These are phyloP conservation scores for Arion vulgaris DNA, from an alignment of 1,140 invertebrate genomes.

Conservation along the genomic window DNA sequence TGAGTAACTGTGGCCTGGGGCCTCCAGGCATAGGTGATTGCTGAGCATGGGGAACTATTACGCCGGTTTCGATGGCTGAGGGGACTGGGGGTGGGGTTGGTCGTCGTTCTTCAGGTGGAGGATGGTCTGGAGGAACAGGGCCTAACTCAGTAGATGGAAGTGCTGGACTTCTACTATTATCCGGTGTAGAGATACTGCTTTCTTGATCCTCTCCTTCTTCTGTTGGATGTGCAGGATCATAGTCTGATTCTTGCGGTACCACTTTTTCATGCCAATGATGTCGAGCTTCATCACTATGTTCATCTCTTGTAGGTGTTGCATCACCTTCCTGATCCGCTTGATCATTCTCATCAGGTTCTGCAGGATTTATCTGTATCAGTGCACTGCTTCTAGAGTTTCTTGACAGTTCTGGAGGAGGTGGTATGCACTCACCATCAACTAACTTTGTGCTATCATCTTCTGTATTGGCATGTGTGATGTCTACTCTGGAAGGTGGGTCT, in stretches of 20 bases:
- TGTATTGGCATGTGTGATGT: conserved; percentile 35
- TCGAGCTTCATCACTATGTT: conserved; percentile 9
- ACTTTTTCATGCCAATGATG: not conserved
- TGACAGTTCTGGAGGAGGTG: conserved; percentile 30
- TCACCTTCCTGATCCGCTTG: conserved; percentile 28
- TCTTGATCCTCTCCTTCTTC: conserved; percentile 32
- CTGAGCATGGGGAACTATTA: conserved; percentile 1
- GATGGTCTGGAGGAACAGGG: conserved; percentile 35
- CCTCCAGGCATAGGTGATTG: not conserved
- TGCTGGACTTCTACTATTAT: not conserved
- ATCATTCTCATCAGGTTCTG: not conserved
- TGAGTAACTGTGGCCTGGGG: not conserved
- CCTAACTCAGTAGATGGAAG: not conserved
- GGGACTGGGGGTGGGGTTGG: conserved; percentile 27
- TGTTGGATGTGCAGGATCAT: conserved; percentile 40
- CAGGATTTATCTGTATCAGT: conserved; percentile 36
- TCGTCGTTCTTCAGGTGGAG: conserved; percentile 23
- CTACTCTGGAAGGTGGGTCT: conserved; percentile 38
- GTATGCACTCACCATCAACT: conserved; percentile 33
- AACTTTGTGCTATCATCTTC: conserved; percentile 36
- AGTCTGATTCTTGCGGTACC: conserved; percentile 23
- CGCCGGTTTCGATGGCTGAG: not conserved
- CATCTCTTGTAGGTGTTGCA: conserved; percentile 39
- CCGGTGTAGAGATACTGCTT: not conserved
- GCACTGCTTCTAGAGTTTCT: conserved; percentile 20